Evolutionary conservation across 2,113 vertebrate genomes (phyloP).

Genomic region (Clarias gariepinus): DNA sequence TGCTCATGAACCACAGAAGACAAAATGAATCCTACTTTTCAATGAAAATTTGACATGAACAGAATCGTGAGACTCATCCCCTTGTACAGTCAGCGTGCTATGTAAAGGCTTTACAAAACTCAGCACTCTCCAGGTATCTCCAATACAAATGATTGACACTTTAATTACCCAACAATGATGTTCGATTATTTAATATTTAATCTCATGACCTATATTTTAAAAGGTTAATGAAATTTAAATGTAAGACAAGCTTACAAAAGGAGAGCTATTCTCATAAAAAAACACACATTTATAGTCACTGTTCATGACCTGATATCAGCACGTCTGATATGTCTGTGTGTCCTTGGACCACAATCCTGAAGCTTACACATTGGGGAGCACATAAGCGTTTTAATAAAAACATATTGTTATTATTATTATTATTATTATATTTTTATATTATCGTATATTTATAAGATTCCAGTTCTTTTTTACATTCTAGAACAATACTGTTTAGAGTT

Average conservation of each 20-base stretch:
- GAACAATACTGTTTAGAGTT: no score
- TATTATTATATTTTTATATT: no score
- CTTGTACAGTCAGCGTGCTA: background rate
- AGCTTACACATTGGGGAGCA: background rate
- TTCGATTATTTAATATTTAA: background rate
- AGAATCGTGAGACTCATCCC: background rate
- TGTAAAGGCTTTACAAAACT: background rate
- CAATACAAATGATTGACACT: background rate
- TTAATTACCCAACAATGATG: slow-evolving; percentile 3
- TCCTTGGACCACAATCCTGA: slow-evolving; percentile 2
- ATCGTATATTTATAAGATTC: no score
- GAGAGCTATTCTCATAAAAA: background rate
- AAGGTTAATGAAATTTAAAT: background rate
- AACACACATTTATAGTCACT: background rate
- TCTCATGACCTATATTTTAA: background rate
- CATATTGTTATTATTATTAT: no score
- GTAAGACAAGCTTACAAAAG: background rate
- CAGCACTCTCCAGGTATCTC: background rate
- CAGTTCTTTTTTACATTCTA: no score
- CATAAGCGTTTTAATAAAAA: background rate
- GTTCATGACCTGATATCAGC: background rate
- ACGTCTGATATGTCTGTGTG: background rate
- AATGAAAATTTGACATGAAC: slow-evolving; percentile 5
- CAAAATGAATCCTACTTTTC: background rate
- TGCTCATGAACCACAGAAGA: background rate